phyloP scores from a whole-genome alignment of 1,140 invertebrate species.

The Ephestia elutella region DNA sequence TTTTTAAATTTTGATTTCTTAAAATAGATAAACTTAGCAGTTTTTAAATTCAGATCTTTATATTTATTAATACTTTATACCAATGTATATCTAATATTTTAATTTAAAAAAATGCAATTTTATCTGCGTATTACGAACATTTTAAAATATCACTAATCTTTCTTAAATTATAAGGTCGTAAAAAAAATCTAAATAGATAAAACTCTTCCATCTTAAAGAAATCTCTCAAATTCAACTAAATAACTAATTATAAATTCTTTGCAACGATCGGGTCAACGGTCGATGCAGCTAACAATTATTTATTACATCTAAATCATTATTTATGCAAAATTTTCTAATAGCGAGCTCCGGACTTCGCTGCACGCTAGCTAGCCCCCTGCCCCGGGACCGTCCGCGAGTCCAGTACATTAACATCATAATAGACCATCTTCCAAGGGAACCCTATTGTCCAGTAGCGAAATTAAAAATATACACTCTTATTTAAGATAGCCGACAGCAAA shows the following conservation, averaged over 20 bases:
- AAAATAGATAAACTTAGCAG: too few relatives aligned
- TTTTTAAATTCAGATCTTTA: too few relatives aligned
- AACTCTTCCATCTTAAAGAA: background rate
- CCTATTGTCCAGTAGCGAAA: slow-evolving; percentile 32
- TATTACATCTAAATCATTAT: slow-evolving; percentile 41
- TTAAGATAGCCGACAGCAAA: background rate
- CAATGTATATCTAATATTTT: too few relatives aligned
- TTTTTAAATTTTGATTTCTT: too few relatives aligned
- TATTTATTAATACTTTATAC: too few relatives aligned
- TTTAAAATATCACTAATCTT: too few relatives aligned
- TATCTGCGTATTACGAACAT: too few relatives aligned
- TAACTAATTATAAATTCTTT: slow-evolving; percentile 13
- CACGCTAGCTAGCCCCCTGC: slow-evolving; percentile 42
- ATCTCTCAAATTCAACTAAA: background rate
- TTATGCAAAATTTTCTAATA: slow-evolving; percentile 57
- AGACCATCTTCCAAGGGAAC: slow-evolving; percentile 30
- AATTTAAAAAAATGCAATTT: too few relatives aligned
- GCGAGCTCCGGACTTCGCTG: slow-evolving; percentile 36
- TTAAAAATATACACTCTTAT: slow-evolving; percentile 12
- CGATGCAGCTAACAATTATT: slow-evolving; percentile 20
- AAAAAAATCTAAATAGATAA: background rate
- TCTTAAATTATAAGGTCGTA: too few relatives aligned
- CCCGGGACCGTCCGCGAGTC: slow-evolving; percentile 6
- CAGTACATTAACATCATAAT: slow-evolving; percentile 57
- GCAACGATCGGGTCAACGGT: slow-evolving; percentile 16